phyloP scores from a whole-genome alignment of 2,888 invertebrate species.

The Zygaena filipendulae region DNA sequence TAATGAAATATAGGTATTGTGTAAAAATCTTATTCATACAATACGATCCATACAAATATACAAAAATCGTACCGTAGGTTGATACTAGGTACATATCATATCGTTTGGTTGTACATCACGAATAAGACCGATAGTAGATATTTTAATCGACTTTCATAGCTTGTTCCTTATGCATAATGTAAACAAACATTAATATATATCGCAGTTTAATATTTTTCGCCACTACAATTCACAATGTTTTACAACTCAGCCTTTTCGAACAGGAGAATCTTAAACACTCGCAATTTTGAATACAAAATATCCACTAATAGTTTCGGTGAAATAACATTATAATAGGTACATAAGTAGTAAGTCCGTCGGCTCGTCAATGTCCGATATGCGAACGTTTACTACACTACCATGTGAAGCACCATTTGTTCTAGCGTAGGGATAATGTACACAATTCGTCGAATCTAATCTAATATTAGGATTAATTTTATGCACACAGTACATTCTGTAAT shows the following conservation, averaged over 20 bases:
- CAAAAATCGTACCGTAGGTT: no score
- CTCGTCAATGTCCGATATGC: conserved; percentile 20
- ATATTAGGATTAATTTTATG: conserved; percentile 50
- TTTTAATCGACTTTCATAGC: no score
- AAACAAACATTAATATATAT: conserved; percentile 40
- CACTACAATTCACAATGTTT: conserved; percentile 57
- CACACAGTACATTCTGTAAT: no score
- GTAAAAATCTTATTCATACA: conserved; percentile 50
- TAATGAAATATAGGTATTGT: conserved; percentile 46
- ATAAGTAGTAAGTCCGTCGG: conserved; percentile 26
- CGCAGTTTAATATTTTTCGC: conserved; percentile 46
- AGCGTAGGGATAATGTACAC: conserved; percentile 68
- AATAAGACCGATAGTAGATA: no score
- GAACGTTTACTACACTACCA: conserved; percentile 45
- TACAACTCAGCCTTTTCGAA: conserved; percentile 66
- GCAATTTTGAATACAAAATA: conserved; percentile 57
- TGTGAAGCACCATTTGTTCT: conserved; percentile 69
- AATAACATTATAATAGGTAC: conserved; percentile 42
- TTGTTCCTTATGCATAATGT: conserved; percentile 30
- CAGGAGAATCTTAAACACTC: conserved; percentile 61
- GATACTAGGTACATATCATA: no score
- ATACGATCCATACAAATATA: conserved; percentile 60
- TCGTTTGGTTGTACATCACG: conserved; percentile 46
- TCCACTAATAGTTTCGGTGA: conserved; percentile 59
- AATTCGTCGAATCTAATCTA: conserved; percentile 57